Percentiles rank a stretch among this genome's conserved stretches.
These are phyloP conservation scores for Mantis religiosa DNA, from an alignment of 2,888 invertebrate species.

Conservation along the genomic window DNA sequence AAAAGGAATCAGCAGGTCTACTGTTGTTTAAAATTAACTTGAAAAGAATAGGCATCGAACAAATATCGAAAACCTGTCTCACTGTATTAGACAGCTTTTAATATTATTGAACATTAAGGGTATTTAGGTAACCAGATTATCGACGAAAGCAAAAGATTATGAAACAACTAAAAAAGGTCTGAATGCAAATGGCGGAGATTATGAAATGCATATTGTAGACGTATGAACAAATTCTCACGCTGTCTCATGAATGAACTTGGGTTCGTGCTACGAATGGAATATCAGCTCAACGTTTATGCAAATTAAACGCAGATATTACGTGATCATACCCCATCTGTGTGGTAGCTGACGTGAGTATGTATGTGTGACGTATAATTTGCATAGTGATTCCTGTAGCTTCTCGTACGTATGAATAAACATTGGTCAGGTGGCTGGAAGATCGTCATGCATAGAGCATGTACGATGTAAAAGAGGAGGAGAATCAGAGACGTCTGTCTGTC, in stretches of 20 bases:
- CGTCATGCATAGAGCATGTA: background rate
- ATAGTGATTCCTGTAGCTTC: background rate
- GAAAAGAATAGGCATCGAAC: too few relatives aligned
- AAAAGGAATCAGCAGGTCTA: too few relatives aligned
- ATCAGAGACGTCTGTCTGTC: background rate
- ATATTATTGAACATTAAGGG: too few relatives aligned
- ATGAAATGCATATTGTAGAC: background rate
- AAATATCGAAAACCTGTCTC: too few relatives aligned
- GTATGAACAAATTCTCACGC: background rate
- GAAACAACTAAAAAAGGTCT: background rate
- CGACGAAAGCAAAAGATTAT: too few relatives aligned
- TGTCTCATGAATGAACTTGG: background rate
- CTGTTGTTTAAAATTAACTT: too few relatives aligned
- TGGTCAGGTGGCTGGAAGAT: background rate
- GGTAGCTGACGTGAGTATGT: background rate
- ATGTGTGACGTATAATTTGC: background rate
- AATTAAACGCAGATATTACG: background rate
- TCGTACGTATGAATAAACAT: background rate
- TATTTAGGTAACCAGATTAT: too few relatives aligned
- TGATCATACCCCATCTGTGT: background rate
- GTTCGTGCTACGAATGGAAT: background rate
- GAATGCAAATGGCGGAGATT: background rate
- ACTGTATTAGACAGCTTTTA: too few relatives aligned
- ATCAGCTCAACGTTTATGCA: background rate
- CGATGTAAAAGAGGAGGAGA: background rate